phyloP scores from a whole-genome alignment of 2,113 vertebrate genomes.

The Xenopus borealis region DNA sequence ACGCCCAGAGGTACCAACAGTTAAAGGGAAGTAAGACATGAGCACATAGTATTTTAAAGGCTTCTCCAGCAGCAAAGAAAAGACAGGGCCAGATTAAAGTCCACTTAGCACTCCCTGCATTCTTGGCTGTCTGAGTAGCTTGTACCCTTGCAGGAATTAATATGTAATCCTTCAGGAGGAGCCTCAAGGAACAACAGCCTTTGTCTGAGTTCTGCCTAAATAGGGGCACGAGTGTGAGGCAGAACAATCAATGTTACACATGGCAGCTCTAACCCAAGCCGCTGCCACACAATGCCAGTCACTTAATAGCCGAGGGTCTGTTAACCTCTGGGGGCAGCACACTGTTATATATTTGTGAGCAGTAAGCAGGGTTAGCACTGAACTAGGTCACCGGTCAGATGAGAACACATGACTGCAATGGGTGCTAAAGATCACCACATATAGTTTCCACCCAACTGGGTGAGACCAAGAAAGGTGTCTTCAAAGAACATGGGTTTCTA shows the following conservation, averaged over 20 bases:
- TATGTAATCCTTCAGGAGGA: slow-evolving; percentile 9
- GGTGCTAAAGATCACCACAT: too few species aligned
- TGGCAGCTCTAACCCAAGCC: too few species aligned
- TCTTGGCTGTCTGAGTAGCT: slow-evolving; percentile 17
- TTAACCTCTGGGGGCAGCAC: not conserved
- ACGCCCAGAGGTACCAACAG: not conserved
- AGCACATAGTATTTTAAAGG: not conserved
- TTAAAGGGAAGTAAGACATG: not conserved
- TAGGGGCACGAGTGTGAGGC: not conserved
- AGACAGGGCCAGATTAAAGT: slow-evolving; percentile 1
- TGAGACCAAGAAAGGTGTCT: too few species aligned
- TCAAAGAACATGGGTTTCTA: too few species aligned
- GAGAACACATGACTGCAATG: too few species aligned
- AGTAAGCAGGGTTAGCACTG: too few species aligned
- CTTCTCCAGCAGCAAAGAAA: not conserved
- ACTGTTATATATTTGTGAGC: too few species aligned
- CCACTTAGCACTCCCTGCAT: slow-evolving; percentile 8
- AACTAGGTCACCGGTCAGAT: too few species aligned
- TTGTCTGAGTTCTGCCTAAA: not conserved
- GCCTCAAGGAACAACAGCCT: slow-evolving; percentile 14
- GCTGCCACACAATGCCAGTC: too few species aligned
- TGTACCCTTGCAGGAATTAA: slow-evolving; percentile 7
- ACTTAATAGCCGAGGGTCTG: not conserved
- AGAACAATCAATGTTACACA: not conserved
- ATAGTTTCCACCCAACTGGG: too few species aligned